These are phyloP conservation scores for Chauna torquata DNA, from an alignment of 2,113 vertebrate genomes.

Conservation along the genomic window DNA sequence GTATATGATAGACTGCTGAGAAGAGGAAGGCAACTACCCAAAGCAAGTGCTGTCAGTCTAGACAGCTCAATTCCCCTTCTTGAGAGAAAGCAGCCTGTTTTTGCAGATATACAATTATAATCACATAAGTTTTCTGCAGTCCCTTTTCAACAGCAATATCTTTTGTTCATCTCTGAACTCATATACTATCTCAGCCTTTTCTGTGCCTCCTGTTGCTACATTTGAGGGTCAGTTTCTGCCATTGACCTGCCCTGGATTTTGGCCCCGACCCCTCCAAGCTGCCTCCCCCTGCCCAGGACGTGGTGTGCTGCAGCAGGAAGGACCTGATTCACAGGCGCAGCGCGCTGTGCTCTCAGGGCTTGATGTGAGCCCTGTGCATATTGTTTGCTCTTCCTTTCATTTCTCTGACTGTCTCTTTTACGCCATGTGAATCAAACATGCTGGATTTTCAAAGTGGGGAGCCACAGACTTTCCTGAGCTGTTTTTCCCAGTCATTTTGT, in stretches of 20 bases:
- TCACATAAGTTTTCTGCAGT: not conserved
- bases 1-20: not conserved
- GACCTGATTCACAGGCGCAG: accelerated
- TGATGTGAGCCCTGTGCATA: accelerated
- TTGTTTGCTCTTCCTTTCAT: not conserved
- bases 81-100: not conserved
- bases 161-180: not conserved
- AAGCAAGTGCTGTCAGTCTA: not conserved
- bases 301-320: not conserved
- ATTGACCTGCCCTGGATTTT: not conserved
- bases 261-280: not conserved
- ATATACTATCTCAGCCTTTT: not conserved
- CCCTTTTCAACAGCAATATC: not conserved
- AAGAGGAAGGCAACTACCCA: not conserved
- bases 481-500: not conserved
- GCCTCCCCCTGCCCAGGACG: not conserved
- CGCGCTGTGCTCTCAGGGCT: accelerated
- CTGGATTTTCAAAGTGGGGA: not conserved
- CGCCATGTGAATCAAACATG: not conserved
- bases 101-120: not conserved
- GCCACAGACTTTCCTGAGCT: not conserved
- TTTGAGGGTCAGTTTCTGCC: not conserved
- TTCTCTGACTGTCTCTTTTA: not conserved
- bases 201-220: not conserved
- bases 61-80: not conserved